Evolutionary conservation across 1,140 invertebrate genomes (phyloP).

Genomic region (Acromyrmex echinatior): DNA sequence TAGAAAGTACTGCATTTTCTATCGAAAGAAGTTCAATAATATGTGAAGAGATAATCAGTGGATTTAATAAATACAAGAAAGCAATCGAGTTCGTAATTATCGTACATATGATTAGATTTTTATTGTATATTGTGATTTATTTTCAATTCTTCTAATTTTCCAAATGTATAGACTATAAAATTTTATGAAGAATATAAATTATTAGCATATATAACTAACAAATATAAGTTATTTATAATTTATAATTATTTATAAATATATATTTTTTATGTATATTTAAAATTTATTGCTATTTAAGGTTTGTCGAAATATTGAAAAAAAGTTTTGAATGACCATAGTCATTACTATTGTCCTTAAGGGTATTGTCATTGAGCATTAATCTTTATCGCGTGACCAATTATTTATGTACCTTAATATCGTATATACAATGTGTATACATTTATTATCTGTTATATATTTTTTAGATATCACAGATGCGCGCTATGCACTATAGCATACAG

Average conservation of each 20-base stretch:
- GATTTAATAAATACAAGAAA: conserved; percentile 1
- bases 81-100: conserved; percentile 29
- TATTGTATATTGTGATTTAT: too few species aligned
- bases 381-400: conserved; percentile 50
- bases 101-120: background rate
- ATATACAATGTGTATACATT: too few species aligned
- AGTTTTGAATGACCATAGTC: background rate
- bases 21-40: background rate
- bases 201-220: background rate
- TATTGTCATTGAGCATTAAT: conserved; percentile 29
- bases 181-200: background rate
- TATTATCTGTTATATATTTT: too few species aligned
- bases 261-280: background rate
- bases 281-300: conserved; percentile 22
- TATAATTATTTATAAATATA: too few species aligned
- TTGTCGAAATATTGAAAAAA: background rate
- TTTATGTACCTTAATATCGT: background rate
- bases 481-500: too few species aligned
- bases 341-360: background rate
- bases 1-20: background rate
- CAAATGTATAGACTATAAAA: background rate
- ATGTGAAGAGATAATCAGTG: background rate
- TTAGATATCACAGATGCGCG: too few species aligned
- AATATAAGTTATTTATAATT: too few species aligned
- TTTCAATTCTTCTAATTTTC: too few species aligned